Conservation (phyloP, 1,140 invertebrate genomes). For the Chymomyza costata region DNA sequence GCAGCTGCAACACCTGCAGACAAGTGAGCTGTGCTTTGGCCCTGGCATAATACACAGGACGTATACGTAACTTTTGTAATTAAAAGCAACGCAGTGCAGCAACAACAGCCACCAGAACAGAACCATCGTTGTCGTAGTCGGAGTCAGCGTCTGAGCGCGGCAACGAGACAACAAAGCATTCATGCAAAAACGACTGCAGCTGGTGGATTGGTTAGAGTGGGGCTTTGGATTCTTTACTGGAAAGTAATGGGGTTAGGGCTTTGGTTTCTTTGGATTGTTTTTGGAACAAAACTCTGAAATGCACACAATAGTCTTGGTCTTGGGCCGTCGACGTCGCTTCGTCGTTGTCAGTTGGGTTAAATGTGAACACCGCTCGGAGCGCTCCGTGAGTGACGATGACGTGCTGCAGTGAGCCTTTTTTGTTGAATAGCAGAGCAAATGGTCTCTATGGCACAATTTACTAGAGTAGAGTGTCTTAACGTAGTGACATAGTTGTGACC, state of each 20-base stretch:
- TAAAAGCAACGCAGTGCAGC: constrained; percentile 64
- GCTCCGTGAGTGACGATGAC: constrained; percentile 51
- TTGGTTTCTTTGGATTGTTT: constrained; percentile 19
- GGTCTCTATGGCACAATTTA: constrained; percentile 50
- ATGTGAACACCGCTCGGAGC: constrained; percentile 62
- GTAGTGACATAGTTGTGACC: too few relatives aligned
- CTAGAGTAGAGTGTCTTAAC: too few relatives aligned
- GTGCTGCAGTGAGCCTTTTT: too few relatives aligned
- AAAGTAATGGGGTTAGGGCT: constrained; percentile 4
- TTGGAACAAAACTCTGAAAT: constrained; percentile 53
- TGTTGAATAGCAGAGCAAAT: too few relatives aligned
- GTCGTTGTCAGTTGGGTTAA: constrained; percentile 28
- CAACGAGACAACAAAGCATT: constrained; percentile 54
- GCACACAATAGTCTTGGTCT: constrained; percentile 54
- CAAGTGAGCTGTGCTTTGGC: background rate
- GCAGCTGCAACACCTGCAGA: constrained; percentile 65
- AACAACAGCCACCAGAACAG: constrained; percentile 1
- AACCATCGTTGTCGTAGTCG: background rate
- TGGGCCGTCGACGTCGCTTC: constrained; percentile 4
- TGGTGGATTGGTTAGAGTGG: constrained; percentile 15
- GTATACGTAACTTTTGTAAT: constrained; percentile 72
- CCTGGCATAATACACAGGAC: constrained; percentile 27
- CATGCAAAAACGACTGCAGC: constrained; percentile 52
- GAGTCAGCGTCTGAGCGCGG: constrained; percentile 7
- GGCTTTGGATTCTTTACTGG: constrained; percentile 22